A percentile compares a stretch with the other conserved stretches of the same genome.
These are phyloP conservation scores for Neosilurus hyrtlii DNA, from an alignment of 2,797 vertebrate species.

Conservation along the genomic window DNA sequence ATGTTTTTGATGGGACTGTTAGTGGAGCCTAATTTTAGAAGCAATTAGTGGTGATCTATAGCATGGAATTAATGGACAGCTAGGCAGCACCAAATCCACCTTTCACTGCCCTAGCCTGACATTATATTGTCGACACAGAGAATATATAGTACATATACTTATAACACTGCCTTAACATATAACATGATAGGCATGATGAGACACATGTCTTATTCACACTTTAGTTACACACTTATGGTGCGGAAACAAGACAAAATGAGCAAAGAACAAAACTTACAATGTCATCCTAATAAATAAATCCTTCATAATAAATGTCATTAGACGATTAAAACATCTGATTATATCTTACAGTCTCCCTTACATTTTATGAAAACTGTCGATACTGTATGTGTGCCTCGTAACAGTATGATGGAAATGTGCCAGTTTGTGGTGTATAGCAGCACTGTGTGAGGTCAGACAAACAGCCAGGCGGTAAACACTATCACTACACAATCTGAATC, in stretches of 20 bases:
- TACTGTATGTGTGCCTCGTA: not conserved
- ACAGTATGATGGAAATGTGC: not conserved
- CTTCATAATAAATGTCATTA: not conserved
- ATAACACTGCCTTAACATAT: not conserved
- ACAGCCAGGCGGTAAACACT: conserved; percentile 40
- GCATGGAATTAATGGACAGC: conserved; percentile 50
- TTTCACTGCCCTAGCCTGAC: not conserved
- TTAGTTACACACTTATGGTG: no score
- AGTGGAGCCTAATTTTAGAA: conserved; percentile 63
- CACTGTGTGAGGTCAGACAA: conserved; percentile 41
- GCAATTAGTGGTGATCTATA: conserved; percentile 62
- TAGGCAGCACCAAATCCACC: conserved; percentile 43
- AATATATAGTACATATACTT: not conserved
- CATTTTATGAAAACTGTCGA: not conserved
- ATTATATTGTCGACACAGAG: not conserved
- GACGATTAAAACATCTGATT: not conserved
- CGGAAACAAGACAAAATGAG: not conserved
- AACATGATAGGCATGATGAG: not conserved
- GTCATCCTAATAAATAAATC: not conserved
- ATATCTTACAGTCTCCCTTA: not conserved
- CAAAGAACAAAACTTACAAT: not conserved
- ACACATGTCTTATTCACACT: no score
- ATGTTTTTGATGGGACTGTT: conserved; percentile 53
- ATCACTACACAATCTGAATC: conserved; percentile 61
- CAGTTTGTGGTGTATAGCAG: not conserved